phyloP scores from a whole-genome alignment of 2,797 vertebrate species.

The Epinephelus malabaricus region DNA sequence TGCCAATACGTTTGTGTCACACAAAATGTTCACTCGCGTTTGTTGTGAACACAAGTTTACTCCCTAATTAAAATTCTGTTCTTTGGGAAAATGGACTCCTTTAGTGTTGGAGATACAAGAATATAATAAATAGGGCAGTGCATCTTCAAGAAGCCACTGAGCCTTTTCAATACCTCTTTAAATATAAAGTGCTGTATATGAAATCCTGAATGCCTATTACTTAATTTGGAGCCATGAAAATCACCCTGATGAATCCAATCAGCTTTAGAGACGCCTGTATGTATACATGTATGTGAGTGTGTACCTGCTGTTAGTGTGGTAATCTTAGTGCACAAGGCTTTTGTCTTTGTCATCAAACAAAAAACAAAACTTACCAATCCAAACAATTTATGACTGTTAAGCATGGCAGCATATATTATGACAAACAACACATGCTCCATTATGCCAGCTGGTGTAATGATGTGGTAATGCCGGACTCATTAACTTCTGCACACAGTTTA shows the following conservation, averaged over 20 bases:
- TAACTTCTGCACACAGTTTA: slow-evolving; percentile 99
- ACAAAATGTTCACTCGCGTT: too few relatives aligned
- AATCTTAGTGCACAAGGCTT: neutral
- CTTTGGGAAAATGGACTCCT: too few relatives aligned
- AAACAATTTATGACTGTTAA: slow-evolving; percentile 96
- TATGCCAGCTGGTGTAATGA: slow-evolving; percentile 99
- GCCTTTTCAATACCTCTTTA: neutral
- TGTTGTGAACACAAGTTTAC: too few relatives aligned
- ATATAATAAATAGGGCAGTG: neutral
- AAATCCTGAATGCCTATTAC: neutral
- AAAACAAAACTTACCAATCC: slow-evolving; percentile 87
- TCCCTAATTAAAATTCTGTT: too few relatives aligned
- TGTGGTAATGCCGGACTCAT: slow-evolving; percentile 98
- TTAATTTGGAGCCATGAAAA: slow-evolving; percentile 3
- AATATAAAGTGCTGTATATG: neutral
- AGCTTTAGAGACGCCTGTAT: slow-evolving; percentile 2
- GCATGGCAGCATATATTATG: slow-evolving; percentile 97
- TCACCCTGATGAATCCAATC: neutral
- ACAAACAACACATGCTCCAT: slow-evolving; percentile 99
- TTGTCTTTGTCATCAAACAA: slow-evolving; percentile 63
- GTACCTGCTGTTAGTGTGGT: neutral
- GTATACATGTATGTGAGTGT: neutral
- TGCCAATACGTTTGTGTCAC: too few relatives aligned
- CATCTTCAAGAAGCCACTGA: neutral
- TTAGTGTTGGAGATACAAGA: too few relatives aligned